Evolutionary conservation across 2,113 vertebrate genomes (phyloP), one percentile per base, ranked within the genome.

Genomic region (Dryoscopus gambensis): DNA sequence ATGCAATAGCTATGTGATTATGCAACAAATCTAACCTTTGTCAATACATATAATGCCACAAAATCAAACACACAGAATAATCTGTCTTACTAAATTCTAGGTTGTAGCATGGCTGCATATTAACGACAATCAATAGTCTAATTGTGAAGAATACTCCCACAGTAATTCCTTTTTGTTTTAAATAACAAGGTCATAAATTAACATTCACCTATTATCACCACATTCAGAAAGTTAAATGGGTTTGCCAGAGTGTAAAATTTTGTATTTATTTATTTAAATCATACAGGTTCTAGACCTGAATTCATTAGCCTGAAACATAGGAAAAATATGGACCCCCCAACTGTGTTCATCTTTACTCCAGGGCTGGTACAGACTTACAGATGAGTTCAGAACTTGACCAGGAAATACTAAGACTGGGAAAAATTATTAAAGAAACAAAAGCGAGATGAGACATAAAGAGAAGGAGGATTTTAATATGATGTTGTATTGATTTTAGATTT

Each of bases 1-100:
- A 97, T 94, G 82, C 67, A 80, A 89, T 65, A 96, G 91, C 18
- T 22, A 55, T 69, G 50, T 53, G 59, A 73, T 80, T 82, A 85
- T 53, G 55, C 75, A 69, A 84, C 30, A 79, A 79, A 96, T 74
- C 33, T 55, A 74, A 89, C 10, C 40, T 86, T 87, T 77, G 30
- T 75, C 37, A 46, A 75, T 69, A 65, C 1, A 35, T 62, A 78
- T 47, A 86, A 69, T 39, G 33, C 28, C 68, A 76, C 27, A 90
- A 92, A 85, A 75, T 2, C 25, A 78, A 77, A 21, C 13, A 71
- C 7, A 50, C 5, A 71, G 21, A 18, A 64, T 40, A 75, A 73
- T 19, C 49, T 62, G 9, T 62, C 59, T 67, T 73, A 23, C 28
- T 68, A 40, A 71, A 5, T 64, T 70, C 63, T 47, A 65, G 42